Evolutionary conservation across 1,140 invertebrate genomes (phyloP).

Genomic region (Megalopta genalis): DNA sequence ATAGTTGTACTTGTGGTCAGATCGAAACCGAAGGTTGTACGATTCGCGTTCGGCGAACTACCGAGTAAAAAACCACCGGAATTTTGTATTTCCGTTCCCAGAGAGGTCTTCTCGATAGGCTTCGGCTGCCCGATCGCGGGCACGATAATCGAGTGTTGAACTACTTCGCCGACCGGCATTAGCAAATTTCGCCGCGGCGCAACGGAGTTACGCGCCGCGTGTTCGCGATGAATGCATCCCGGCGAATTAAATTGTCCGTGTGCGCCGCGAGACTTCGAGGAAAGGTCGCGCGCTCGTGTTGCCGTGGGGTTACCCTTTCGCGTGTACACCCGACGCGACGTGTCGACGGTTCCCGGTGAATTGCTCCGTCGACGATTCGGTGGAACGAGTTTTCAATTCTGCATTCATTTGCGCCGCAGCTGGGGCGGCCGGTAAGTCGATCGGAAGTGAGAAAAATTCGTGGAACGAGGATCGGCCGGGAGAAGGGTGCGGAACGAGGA

Average conservation of each 20-base stretch:
- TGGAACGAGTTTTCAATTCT: conserved; percentile 23
- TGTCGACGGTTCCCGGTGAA: neutral
- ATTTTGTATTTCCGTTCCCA: neutral
- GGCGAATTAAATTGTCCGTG: conserved; percentile 24
- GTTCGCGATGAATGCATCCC: conserved; percentile 12
- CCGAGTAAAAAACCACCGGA: too few relatives aligned
- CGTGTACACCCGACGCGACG: neutral
- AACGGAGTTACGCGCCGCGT: neutral
- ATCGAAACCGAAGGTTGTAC: too few relatives aligned
- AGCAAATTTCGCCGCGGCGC: neutral
- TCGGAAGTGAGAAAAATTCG: neutral
- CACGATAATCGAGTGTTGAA: conserved; percentile 3
- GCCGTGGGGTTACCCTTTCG: conserved; percentile 6
- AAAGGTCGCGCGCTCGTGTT: neutral
- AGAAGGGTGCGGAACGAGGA: neutral
- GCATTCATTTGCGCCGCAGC: neutral
- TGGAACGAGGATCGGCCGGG: too few relatives aligned
- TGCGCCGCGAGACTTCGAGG: neutral
- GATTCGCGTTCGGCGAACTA: too few relatives aligned
- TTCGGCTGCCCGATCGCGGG: neutral
- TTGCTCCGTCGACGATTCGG: conserved; percentile 33
- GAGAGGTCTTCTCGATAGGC: neutral
- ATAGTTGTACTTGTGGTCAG: too few relatives aligned
- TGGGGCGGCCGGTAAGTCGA: too few relatives aligned
- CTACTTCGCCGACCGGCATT: conserved; percentile 6